Evolutionary conservation across 2,113 vertebrate genomes (phyloP), one percentile per base, ranked within the genome.

Genomic region (Vireo altiloquus): DNA sequence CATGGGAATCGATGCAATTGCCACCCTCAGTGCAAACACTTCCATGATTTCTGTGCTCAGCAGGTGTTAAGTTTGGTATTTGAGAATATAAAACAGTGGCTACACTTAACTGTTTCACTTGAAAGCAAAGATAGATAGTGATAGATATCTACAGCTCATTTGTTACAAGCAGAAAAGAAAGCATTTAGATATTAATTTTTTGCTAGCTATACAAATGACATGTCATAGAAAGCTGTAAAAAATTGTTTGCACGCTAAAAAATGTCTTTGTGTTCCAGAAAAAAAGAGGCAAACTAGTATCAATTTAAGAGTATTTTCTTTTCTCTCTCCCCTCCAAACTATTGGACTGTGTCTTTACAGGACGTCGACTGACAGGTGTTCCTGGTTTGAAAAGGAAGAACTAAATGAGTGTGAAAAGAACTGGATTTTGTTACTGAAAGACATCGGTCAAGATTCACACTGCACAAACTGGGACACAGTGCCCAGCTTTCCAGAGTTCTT

Each of bases 401-500:
- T 98, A 87, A 95, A 88, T 21, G 95, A 97, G 10, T 81, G 52
- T 40, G 98, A 99, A 74, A 91, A 66, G 33, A 46, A 98, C 22
- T 99, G 99, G 98, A 86, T 89, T 12, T 56, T 95, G 59, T 90
- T 98, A 5, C 76, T 99, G 78, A 96, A 83, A 89, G 81, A 95
- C 68, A 89, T 97, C 35, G 78, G 90, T 79, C 96, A 95, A 7
- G 44, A 96, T 61, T 68, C 96, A 27, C 90, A 89, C 2, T 28
- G 76, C 35, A 61, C 93, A 57, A 42, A 22, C 49, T 97, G 97
- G 95, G 94, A 94, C 78, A 78, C 31, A 13, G 84, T 98, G 82
- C 97, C 98, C 69, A 92, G 94, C 35, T 96, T 99, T n/a, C 98
- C 98, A 0, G 25, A 84, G 68, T 97, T 78, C 96, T 53, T 42